Evolutionary conservation across 2,888 invertebrate species (phyloP), one percentile per base, ranked within the genome.

Genomic region (Synanthedon andrenaeformis): DNA sequence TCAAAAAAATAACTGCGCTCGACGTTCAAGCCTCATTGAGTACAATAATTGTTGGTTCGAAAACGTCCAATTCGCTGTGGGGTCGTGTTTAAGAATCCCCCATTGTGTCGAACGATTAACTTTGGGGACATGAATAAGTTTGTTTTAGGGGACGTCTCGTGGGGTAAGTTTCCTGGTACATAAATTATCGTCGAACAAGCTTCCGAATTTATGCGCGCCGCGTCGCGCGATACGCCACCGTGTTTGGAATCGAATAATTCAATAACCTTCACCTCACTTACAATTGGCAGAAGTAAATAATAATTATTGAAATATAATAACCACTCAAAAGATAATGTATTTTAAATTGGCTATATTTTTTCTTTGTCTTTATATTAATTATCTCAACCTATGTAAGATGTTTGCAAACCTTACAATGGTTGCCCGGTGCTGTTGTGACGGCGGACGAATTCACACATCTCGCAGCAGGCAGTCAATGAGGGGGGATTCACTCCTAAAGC

Each of bases 121-220:
- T 73, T 69, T 59, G 54, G 63, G 67, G 62, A 65, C 65, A 67
- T 66, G 67, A 74, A 70, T 74, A 74, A 74, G 66, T 70, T 69
- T 69, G 66, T 67, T 65, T 66, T 62, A 58, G 59, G 59, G 52
- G 55, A 57, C 57, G 59, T 59, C 54, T 59, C 55, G 53, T 54
- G 55, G 57, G 57, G 57, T 60, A 70, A 72, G 63, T 69, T 71
- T 62, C 61, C 58, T 55, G 61, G 70, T 67, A 69, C 72, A 75
- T 76, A 75, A 78, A 74, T 75, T 76, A 75, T 71, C 61, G 59
- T 61, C 61, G 68, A 63, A 70, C 70, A 70, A 73, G 66, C 63
- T 61, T 60, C 55, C 60, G 61, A 69, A 77, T 77, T 76, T 76
- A 76, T 74, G 69, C 67, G 59, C 58, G 53, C 53, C 56, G 57